Evolutionary conservation across 2,888 invertebrate species (phyloP).

Genomic region (Phorcus lineatus): DNA sequence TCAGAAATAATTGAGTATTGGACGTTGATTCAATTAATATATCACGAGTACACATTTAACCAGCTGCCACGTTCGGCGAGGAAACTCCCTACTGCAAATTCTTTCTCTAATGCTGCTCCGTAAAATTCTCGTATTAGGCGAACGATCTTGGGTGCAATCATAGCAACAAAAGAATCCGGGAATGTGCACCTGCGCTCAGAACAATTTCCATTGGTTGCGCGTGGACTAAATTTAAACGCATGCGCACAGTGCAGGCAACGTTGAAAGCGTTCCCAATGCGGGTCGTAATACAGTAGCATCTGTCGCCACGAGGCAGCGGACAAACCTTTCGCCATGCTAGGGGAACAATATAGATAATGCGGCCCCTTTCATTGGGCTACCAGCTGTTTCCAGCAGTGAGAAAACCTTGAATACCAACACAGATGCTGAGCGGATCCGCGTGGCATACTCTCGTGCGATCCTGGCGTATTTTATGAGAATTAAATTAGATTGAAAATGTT

Average conservation of each 20-base stretch:
- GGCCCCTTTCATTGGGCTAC: neutral
- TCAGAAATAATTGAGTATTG: too few relatives aligned
- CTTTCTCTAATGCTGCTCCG: too few relatives aligned
- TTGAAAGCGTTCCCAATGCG: neutral
- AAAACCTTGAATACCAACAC: slow-evolving; percentile 12
- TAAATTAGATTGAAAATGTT: neutral
- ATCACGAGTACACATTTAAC: too few relatives aligned
- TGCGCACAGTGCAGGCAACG: neutral
- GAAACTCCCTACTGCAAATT: too few relatives aligned
- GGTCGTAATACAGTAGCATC: slow-evolving; percentile 8
- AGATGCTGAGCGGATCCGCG: neutral
- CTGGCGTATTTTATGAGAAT: neutral
- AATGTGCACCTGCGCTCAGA: slow-evolving; percentile 9
- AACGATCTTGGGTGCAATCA: neutral
- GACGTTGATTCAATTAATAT: too few relatives aligned
- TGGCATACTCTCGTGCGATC: neutral
- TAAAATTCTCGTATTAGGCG: too few relatives aligned
- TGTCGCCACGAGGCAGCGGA: slow-evolving; percentile 1
- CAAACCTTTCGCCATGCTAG: neutral
- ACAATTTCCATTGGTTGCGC: neutral
- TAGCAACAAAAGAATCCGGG: slow-evolving; percentile 14
- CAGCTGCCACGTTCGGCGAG: too few relatives aligned
- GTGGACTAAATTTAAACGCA: neutral
- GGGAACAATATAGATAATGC: slow-evolving; percentile 8
- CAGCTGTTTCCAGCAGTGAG: slow-evolving; percentile 8